phyloP scores from a whole-genome alignment of 1,140 invertebrate species.

The Rhynchophorus ferrugineus region DNA sequence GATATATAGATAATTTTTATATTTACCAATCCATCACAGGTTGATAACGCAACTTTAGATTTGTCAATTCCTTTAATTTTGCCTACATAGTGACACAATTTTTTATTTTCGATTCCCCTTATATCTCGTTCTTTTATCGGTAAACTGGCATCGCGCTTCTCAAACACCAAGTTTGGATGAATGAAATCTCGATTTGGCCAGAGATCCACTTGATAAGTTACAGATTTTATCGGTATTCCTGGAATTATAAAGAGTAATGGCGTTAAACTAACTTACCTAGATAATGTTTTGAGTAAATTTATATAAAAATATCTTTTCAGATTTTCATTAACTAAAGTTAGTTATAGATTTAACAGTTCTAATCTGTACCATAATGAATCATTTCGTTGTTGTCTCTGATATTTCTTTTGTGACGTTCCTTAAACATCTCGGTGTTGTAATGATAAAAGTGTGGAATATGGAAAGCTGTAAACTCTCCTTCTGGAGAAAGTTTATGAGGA shows the following conservation, averaged over 20 bases:
- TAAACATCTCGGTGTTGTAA: constrained; percentile 27
- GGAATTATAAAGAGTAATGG: neutral
- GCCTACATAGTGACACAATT: constrained; percentile 52
- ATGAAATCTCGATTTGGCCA: constrained; percentile 49
- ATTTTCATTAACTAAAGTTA: no score
- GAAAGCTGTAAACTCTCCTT: constrained; percentile 45
- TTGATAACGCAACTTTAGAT: constrained; percentile 50
- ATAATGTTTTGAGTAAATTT: no score
- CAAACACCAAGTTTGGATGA: constrained; percentile 49
- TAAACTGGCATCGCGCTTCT: constrained; percentile 39
- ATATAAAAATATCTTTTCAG: no score
- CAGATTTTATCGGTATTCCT: constrained; percentile 35
- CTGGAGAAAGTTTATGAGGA: constrained; percentile 41
- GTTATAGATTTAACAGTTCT: neutral
- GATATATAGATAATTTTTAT: no score
- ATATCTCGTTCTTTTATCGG: constrained; percentile 22
- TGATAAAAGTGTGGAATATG: constrained; percentile 42
- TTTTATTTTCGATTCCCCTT: constrained; percentile 24
- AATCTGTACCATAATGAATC: constrained; percentile 46
- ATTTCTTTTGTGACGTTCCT: constrained; percentile 25
- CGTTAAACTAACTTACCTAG: no score
- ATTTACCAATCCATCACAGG: constrained; percentile 55
- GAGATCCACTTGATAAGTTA: constrained; percentile 45
- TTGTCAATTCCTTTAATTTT: constrained; percentile 41
- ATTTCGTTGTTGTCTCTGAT: constrained; percentile 30